Evolutionary conservation across 1,140 invertebrate genomes (phyloP), one percentile per base, ranked within the genome.

Genomic region (Drosophila sulfurigaster): DNA sequence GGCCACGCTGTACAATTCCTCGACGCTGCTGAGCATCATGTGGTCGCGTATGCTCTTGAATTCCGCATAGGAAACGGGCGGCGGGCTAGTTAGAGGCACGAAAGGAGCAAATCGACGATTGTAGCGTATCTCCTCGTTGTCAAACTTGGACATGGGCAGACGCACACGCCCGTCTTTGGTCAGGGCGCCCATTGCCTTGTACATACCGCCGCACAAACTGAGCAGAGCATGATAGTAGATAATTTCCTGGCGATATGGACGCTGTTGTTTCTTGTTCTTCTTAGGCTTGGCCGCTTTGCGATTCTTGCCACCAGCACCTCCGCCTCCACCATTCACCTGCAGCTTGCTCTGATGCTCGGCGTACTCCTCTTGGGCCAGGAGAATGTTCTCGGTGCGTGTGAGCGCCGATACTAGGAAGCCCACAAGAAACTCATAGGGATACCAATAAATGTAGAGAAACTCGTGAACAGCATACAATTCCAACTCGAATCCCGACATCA

Each of bases 401-500:
- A 99, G 93, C 0, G 98, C 97, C 0, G 98, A 98, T 2, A 98
- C 95, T 30, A 99, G 93, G 97, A 98, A 99, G 7, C 97, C 97
- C 91, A 98, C 99, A 3, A 99, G 93, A 93, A 98, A 98, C 93
- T 99, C 98, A 93, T 98, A 98, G 25, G 99, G 93, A 93, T 99
- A 99, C 98, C 98, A 98, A 93, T 96, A 99, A 75, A 99, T 96
- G 90, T 98, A 99, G 82, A 98, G 96, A 93, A 98, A 99, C 93
- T 99, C 98, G 91, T 99, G 98, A n/a, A 96, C 95, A 46, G 97
- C 97, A 93, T 99, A 99, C 0, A 99, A 93, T 92, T 99, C 98
- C 13, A 99, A 93, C 91, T 99, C 98, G 85, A 99, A 98, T 0
- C 98, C 98, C 58, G 97, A 96, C 66, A 99, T 94, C 20, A 99